Base-by-base conservation (phyloP, 1,140 invertebrate species). In the Lineus longissimus region DNA sequence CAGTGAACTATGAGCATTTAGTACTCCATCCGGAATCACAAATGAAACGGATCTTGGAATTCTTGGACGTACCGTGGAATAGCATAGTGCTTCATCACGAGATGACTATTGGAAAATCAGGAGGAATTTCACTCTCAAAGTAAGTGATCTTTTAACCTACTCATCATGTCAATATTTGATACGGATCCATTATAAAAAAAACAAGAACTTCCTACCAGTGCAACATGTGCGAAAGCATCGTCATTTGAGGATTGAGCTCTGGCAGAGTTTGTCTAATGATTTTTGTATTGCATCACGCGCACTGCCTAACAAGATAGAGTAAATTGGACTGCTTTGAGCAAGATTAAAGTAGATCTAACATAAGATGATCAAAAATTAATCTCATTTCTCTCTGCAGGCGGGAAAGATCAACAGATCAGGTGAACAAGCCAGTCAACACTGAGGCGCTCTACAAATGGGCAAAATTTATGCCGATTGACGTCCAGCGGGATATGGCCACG, bases 361-460 rank as follows among this genome's bases (percentile, higher is more conserved):
- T n/a, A n/a, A n/a, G n/a, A n/a, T n/a, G n/a, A n/a, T n/a, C n/a
- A n/a, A n/a, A n/a, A n/a, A 2, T 27, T 63, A 60, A 45, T 30
- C 9, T 31, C 23, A 11, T 23, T 64, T 15, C 36, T 54, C 56
- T 72, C 84, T 84, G 55, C 84, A 96, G 94, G 82, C 91, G 95
- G 70, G 95, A 98, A 83, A 86, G 95, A 60, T 97, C 94, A n/a
- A 95, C 94, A 64, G 95, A 98, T 84, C 95, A 98, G 86, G 94
- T 98, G 59, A 93, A 97, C 76, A 97, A 97, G 79, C 94, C 95
- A 2, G 90, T 98, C 19, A 97, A 98, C 85, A 82, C 94, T 66
- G 94, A 98, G 82, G 95, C 95, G 9, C 83, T 98, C 41, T 89
- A 89, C 67, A 97, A 97, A 84, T 98, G 95, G 95, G 94, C 96